Base-by-base conservation (phyloP, 92 coral and sea anemone genomes). In the Umimayanthus kanabou region DNA sequence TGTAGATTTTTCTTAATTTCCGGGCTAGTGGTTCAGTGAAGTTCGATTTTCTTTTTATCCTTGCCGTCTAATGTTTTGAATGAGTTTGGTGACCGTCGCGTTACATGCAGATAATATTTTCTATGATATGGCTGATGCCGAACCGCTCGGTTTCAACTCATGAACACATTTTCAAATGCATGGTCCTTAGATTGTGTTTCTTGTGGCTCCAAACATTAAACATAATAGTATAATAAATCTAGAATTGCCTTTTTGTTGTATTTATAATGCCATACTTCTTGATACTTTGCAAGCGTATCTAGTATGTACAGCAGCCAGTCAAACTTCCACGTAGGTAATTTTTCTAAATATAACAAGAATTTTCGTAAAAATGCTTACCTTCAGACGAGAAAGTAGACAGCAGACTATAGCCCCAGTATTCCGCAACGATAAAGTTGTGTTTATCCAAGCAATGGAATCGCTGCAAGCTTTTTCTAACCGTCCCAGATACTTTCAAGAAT, bases 1-100 rank as follows among this genome's bases (percentile, higher is more conserved):
- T 6, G 16, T 13, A 39, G 22, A 40, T 78, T 28, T 65, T 65
- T 83, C 71, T 71, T 40, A 83, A 83, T 83, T 83, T 83, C 87
- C 87, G 87, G 87, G 77, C 78, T 69, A 39, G 20, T 10, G 30
- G 43, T 9, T 78, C 82, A 47, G 20, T 10, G 58, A 47, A 49
- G 47, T 83, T 69, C n/a, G 40, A 43, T 72, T 70, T 70, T 47
- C 15, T 13, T 83, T 83, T 70, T 23, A 22, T 42, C 87, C 40
- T 37, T 2, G 43, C 39, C 66, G 77, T 70, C 87, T 22, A 28
- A 72, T 49, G 26, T 47, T 83, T 29, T 83, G 58, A 65, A 43
- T 15, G 42, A 47, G 77, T 61, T 80, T 25, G 53, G 39, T 78
- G 61, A 14, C 25, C 6, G 58, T 20, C n/a, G 20, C 13, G 23